Evolutionary conservation across 2,797 vertebrate species (phyloP), one percentile per base, ranked within the genome.

Genomic region (Holocentrus rufus): DNA sequence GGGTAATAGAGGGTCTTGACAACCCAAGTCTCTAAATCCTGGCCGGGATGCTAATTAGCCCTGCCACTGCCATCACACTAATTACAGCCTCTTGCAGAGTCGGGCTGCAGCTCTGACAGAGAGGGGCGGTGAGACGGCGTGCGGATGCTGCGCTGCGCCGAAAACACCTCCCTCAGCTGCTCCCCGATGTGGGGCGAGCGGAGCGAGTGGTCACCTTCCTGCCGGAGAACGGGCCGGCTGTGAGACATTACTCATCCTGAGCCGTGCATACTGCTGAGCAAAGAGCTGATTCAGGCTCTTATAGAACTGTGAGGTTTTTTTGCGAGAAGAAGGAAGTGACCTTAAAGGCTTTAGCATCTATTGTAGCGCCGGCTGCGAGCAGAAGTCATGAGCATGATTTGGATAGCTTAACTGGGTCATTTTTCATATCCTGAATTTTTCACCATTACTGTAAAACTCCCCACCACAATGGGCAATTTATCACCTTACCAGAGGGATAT

Each of bases 201-300:
- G 65, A 82, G 67, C 77, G 81, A 77, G 78, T 68, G 85, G 81
- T 83, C 84, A 74, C 30, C 70, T 67, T 56, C 23, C 36, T 44
- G 39, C 69, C 77, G 14, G 14, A 73, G 63, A 82, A 27, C 14
- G 60, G 31, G 22, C 69, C 53, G 2, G 36, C 39, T 5, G 65
- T 5, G 65, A 84, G 72, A 57, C 84, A 84, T 90, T 84, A 85
- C 60, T 90, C 88, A 81, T 84, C 73, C 71, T 77, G 87, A 80
- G 47, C 1, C 5, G 22, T 57, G 66, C 61, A 31, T 23, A 39
- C 72, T 64, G 80, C 77, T 17, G 62, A 80, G 80, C 52, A 5
- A 85, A 89, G 78, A 72, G 84, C 83, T 87, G 84, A 90, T 87
- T 91, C 87, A 81, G 87, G 76, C 47, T 79, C 67, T 84, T 84